These are phyloP conservation scores for Barypeithes pellucidus DNA, from an alignment of 2,888 invertebrate genomes.

Conservation along the genomic window DNA sequence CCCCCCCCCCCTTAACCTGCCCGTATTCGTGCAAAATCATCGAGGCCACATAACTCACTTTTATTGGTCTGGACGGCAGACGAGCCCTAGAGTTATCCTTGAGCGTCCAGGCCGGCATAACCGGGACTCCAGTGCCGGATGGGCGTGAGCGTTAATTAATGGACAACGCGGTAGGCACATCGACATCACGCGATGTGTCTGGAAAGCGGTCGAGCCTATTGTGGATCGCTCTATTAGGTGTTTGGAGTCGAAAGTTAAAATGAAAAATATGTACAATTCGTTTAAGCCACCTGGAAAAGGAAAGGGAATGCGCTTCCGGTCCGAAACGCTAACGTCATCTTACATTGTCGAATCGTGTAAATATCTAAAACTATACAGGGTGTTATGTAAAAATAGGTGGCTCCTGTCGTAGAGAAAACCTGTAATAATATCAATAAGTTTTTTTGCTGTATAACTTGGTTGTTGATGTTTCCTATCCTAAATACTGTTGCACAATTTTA, in stretches of 20 bases:
- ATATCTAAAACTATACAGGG: too few relatives aligned
- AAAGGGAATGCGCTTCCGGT: too few relatives aligned
- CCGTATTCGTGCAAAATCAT: slow-evolving; percentile 18
- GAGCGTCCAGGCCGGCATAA: slow-evolving; percentile 36
- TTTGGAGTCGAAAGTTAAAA: neutral
- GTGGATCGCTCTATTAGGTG: slow-evolving; percentile 13
- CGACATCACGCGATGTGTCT: slow-evolving; percentile 42
- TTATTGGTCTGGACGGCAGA: slow-evolving; percentile 40
- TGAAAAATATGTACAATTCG: neutral
- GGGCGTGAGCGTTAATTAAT: slow-evolving; percentile 22
- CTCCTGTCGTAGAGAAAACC: too few relatives aligned
- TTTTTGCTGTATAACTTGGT: too few relatives aligned
- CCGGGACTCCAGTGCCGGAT: slow-evolving; percentile 35
- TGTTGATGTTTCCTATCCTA: too few relatives aligned
- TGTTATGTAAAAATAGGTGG: too few relatives aligned
- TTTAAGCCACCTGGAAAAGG: too few relatives aligned
- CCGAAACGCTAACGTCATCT: too few relatives aligned
- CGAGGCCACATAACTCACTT: slow-evolving; percentile 31
- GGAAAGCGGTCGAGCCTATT: slow-evolving; percentile 6
- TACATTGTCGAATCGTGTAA: too few relatives aligned
- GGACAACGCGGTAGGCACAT: neutral
- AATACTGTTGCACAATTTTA: too few relatives aligned
- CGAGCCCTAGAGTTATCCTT: slow-evolving; percentile 41
- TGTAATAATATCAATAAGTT: too few relatives aligned
- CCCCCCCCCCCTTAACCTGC: neutral